Percentiles rank a stretch among this genome's conserved stretches.
Evolutionary conservation across 2,888 invertebrate species (phyloP).

Genomic region (Chymomyza procnemis): DNA sequence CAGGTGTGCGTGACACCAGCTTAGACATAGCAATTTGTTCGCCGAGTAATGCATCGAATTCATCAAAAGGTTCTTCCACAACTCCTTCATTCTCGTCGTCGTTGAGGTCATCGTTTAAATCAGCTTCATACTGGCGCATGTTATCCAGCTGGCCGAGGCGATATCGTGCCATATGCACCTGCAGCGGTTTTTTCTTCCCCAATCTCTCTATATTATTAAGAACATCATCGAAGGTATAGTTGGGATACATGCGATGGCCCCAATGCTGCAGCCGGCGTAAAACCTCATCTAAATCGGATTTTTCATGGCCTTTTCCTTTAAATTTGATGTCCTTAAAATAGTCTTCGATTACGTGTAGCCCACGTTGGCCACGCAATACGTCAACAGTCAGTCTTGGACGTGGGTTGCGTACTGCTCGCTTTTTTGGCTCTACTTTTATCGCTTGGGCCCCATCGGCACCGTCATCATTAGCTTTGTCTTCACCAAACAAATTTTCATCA

Average conservation of each 20-base stretch:
- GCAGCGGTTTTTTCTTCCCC: conserved; percentile 88
- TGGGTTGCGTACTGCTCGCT: conserved; percentile 82
- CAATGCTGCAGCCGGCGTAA: conserved; percentile 93
- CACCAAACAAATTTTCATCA: conserved; percentile 75
- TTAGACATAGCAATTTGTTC: conserved; percentile 83
- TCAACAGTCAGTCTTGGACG: conserved; percentile 84
- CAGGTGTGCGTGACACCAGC: conserved; percentile 73
- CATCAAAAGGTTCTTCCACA: conserved; percentile 80
- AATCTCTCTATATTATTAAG: conserved; percentile 88
- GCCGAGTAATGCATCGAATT: conserved; percentile 83
- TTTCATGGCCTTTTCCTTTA: conserved; percentile 88
- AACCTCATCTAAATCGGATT: conserved; percentile 87
- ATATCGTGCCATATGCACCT: conserved; percentile 84
- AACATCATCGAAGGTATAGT: conserved; percentile 91
- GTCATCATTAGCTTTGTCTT: conserved; percentile 74
- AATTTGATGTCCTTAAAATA: conserved; percentile 90
- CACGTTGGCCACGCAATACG: conserved; percentile 86
- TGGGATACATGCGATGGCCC: conserved; percentile 95
- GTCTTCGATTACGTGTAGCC: conserved; percentile 88
- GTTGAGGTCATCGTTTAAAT: conserved; percentile 80
- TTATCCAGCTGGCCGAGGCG: conserved; percentile 79
- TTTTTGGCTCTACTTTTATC: conserved; percentile 79
- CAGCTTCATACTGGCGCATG: conserved; percentile 72
- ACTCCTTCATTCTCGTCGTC: conserved; percentile 62
- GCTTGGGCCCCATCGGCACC: conserved; percentile 79